These are phyloP conservation scores for Apis florea DNA, from an alignment of 1,140 invertebrate species.

Conservation along the genomic window DNA sequence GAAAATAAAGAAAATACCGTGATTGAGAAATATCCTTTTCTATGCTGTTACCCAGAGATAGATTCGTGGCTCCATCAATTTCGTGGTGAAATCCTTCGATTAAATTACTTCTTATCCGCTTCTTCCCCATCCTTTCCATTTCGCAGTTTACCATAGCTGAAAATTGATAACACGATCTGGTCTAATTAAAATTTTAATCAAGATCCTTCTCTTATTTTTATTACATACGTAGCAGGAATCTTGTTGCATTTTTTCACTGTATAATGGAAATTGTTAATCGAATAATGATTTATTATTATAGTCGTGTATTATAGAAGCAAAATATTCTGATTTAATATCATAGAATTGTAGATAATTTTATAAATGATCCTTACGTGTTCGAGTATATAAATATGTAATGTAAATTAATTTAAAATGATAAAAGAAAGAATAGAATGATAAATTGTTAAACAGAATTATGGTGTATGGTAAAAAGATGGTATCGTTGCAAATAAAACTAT, in stretches of 20 bases:
- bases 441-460: too few relatives aligned
- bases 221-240: neutral
- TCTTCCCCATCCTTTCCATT: neutral
- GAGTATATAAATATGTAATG: neutral
- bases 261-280: neutral
- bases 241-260: neutral
- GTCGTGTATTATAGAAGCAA: too few relatives aligned
- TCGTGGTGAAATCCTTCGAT: constrained; percentile 17
- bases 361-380: neutral
- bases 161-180: neutral
- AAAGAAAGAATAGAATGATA: too few relatives aligned
- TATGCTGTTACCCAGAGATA: too few relatives aligned
- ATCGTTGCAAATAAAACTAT: neutral
- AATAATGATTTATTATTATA: neutral
- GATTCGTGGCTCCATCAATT: constrained; percentile 37
- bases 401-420: neutral
- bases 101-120: neutral
- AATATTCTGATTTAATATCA: too few relatives aligned
- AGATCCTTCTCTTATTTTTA: constrained; percentile 36
- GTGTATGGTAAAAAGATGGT: neutral
- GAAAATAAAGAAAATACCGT: neutral
- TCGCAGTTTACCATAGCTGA: too few relatives aligned
- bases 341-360: too few relatives aligned
- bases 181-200: constrained; percentile 65
- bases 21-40: constrained; percentile 58